phyloP scores from a whole-genome alignment of 2,888 invertebrate genomes.

The Ormyrus thymus region DNA sequence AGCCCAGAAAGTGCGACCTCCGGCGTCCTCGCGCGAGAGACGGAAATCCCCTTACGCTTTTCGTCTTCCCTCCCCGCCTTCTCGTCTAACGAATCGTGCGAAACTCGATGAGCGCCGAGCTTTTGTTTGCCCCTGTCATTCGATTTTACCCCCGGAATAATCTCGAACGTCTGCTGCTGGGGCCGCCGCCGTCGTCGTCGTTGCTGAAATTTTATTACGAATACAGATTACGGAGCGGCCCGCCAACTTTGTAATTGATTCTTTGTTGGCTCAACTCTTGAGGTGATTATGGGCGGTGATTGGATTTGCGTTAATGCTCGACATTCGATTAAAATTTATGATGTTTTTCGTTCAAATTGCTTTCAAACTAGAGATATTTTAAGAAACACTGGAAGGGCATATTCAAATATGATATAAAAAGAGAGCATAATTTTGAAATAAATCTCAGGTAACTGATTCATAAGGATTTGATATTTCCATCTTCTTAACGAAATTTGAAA shows the following conservation, averaged over 20 bases:
- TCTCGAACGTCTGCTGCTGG: conserved; percentile 7
- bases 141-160: conserved; percentile 46
- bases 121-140: conserved; percentile 46
- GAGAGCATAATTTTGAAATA: too few species aligned
- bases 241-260: conserved; percentile 34
- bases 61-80: neutral
- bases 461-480: too few species aligned
- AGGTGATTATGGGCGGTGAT: neutral
- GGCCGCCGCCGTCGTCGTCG: neutral
- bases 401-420: too few species aligned
- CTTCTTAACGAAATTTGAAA: too few species aligned
- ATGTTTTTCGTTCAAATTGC: neutral
- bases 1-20: conserved; percentile 48
- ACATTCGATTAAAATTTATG: neutral
- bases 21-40: conserved; percentile 20
- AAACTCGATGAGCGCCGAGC: conserved; percentile 34
- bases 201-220: conserved; percentile 43
- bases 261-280: neutral
- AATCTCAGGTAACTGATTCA: too few species aligned
- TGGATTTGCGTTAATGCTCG: neutral
- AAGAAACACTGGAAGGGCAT: too few species aligned
- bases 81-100: conserved; percentile 49
- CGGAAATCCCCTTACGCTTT: conserved; percentile 37
- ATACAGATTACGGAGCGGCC: conserved; percentile 17
- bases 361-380: too few species aligned